These are phyloP conservation scores for Limnodromus scolopaceus DNA, from an alignment of 2,797 vertebrate species.

Conservation along the genomic window DNA sequence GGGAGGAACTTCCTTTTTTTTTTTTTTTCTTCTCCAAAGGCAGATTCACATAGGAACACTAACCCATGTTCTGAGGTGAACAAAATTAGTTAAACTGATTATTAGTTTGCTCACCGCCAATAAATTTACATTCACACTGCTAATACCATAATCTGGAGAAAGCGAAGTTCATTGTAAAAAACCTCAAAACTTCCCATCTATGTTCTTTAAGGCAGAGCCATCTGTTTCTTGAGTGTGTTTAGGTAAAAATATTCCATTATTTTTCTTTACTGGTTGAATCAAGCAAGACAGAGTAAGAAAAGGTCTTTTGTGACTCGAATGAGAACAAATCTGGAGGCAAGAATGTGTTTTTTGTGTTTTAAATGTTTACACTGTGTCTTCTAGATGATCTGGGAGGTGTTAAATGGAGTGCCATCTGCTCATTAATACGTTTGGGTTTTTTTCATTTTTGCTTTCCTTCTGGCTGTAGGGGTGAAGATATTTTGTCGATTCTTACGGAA, in stretches of 20 bases:
- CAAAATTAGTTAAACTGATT: not conserved
- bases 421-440: not conserved
- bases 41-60: not conserved
- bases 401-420: not conserved
- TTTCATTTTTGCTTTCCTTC: not conserved
- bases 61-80: not conserved
- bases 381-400: not conserved
- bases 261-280: not conserved
- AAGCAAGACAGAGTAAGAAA: not conserved
- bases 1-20: not conserved
- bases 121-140: not conserved
- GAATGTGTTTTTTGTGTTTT: not conserved
- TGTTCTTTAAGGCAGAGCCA: not conserved
- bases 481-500: slow-evolving; percentile 87
- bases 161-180: not conserved
- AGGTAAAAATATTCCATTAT: not conserved
- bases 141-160: not conserved
- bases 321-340: not conserved
- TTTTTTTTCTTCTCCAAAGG: not conserved
- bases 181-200: not conserved
- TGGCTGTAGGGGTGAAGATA: slow-evolving; percentile 79
- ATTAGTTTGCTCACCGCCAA: not conserved
- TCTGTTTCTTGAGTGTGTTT: not conserved
- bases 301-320: not conserved
- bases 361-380: not conserved